Evolutionary conservation across 2,888 invertebrate species (phyloP), one percentile per base, ranked within the genome.

Genomic region (Drosophila kambysellisi): DNA sequence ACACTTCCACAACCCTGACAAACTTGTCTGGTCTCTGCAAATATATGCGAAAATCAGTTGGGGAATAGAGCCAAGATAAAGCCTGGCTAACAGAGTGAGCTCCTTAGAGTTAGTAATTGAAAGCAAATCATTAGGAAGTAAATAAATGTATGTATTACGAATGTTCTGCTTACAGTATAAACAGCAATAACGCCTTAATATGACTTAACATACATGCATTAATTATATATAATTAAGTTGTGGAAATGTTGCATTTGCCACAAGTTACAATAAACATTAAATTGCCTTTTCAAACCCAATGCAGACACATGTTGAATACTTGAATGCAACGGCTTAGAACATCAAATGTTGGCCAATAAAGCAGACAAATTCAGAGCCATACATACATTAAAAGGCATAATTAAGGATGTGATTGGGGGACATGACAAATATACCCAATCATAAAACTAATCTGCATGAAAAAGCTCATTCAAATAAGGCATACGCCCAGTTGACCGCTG

Each of bases 371-470:
- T 50, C 20, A 54, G 15, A 43, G 11, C 39, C 29, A 41, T 33
- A 43, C 29, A 41, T 33, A 46, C 35, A 66, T 58, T 30, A 43
- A 46, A 61, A 32, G 30, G 73, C 64, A 75, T 86, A 86, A 86
- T 83, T 88, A 83, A 78, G 54, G 81, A 73, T 74, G 59, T 60
- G 70, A 72, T 56, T 82, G 74, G 25, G 25, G 25, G 37, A 37
- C 65, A 52, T 76, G 77, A 89, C 70, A 87, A 89, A 84, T 88
- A 74, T 84, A 80, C 68, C 65, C 69, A 88, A 89, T 89, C 90
- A 88, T 89, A 85, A 85, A 85, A 85, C 86, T 86, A 89, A 89
- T 89, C 88, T 86, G 64, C 71, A 78, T 75, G 83, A 82, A 83
- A 81, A 88, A 73, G 66, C 87, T 86, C 90, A 86, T 88, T 86